Percentiles rank a stretch among this genome's conserved stretches.
Conservation (phyloP, 1,140 invertebrate genomes). For the Melipona quadrifasciata region DNA sequence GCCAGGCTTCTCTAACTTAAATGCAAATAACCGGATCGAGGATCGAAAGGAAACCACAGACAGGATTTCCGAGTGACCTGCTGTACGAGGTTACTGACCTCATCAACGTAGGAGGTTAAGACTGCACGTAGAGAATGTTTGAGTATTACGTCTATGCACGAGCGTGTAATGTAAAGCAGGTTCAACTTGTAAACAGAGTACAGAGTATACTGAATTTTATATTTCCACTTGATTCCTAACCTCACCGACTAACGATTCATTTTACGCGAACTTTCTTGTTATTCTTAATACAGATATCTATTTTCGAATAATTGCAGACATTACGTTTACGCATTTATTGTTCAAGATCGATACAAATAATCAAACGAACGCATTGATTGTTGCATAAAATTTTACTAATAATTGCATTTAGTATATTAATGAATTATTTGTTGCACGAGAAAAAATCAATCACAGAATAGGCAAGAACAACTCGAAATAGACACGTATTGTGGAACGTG, state of each 20-base stretch:
- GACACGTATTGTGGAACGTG: no score
- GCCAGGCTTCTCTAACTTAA: background rate
- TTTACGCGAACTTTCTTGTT: background rate
- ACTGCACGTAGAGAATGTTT: constrained; percentile 24
- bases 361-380: no score
- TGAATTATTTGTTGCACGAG: no score
- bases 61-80: constrained; percentile 25
- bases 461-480: no score
- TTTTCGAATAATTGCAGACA: no score
- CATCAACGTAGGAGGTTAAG: background rate
- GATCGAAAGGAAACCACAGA: constrained; percentile 18
- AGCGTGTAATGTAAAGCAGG: constrained; percentile 9
- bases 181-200: background rate
- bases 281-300: background rate
- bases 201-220: background rate
- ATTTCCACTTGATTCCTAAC: background rate
- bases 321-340: no score
- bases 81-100: constrained; percentile 16
- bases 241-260: background rate
- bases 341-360: no score
- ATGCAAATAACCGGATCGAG: constrained; percentile 14
- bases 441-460: no score
- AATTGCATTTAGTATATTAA: no score
- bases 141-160: constrained; percentile 5
- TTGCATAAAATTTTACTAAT: no score